Base-by-base conservation (phyloP, 2,888 invertebrate species). In the Vesta saturnalis region DNA sequence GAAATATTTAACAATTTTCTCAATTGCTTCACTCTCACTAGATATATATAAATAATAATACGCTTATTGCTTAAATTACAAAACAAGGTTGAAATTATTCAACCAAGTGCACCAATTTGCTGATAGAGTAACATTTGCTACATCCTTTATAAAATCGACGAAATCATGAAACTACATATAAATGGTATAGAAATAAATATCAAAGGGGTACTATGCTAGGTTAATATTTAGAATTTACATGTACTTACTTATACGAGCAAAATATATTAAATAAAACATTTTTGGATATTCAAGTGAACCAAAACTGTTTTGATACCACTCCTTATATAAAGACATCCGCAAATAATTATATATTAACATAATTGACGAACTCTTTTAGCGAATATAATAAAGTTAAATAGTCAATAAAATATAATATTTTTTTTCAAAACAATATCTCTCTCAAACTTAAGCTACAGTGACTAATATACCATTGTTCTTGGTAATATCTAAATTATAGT, bases 61-160 rank as follows among this genome's bases (percentile, higher is more conserved):
- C 14, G 49, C 55, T 66, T 66, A 66, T 66, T 66, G 66, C 66
- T 66, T 66, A 56, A 52, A 52, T 52, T 52, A 52, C 52, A 52
- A 52, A 19, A 52, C 52, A 21, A 12, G 52, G 52, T 19, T 52
- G 52, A 19, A 18, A 12, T 12, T 21, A 19, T 52, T n/a, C 52
- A 52, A 52, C 21, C 52, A 19, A 5, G 19, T 52, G 52, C 52
- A 52, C 52, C 52, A 19, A 19, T 21, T 19, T 21, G 18, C 18
- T 8, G 18, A 49, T 15, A 52, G 21, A 52, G 52, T 52, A 52
- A 52, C 19, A 12, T 21, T 10, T 52, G 52, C 21, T 21, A n/a
- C 21, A 21, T 52, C 19, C 52, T 52, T 52, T 19, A 1, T 12
- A 52, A 18, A 18, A n/a, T n/a, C 19, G 19, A 19, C 19, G 19